A percentile compares a stretch with the other conserved stretches of the same genome.
phyloP scores from a whole-genome alignment of 2,888 invertebrate genomes.

The Vannuccia rotundouncinata region DNA sequence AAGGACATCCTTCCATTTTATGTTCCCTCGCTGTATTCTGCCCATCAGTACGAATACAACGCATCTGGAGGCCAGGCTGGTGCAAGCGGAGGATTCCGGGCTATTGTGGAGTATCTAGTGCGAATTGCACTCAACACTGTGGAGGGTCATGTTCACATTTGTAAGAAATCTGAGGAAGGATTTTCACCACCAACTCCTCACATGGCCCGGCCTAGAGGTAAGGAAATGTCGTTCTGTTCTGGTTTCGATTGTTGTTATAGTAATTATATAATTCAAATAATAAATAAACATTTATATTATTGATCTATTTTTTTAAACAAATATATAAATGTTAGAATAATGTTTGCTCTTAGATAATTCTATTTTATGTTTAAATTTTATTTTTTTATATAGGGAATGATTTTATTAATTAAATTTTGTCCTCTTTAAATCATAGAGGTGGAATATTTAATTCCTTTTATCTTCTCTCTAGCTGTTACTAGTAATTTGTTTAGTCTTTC shows the following conservation, averaged over 20 bases:
- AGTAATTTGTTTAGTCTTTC: neutral
- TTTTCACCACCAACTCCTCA: slow-evolving; percentile 51
- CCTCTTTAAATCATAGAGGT: no score
- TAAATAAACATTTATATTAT: neutral
- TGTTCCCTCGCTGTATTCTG: no score
- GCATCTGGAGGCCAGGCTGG: slow-evolving; percentile 28
- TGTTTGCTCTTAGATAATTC: neutral
- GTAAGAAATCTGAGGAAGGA: slow-evolving; percentile 61
- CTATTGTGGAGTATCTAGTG: slow-evolving; percentile 67
- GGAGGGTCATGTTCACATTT: slow-evolving; percentile 81
- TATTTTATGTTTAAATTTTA: neutral
- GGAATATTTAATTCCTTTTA: no score
- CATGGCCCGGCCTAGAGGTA: slow-evolving; percentile 51
- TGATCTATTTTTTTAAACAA: neutral
- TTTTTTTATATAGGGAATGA: neutral
- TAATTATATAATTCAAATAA: neutral
- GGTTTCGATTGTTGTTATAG: neutral
- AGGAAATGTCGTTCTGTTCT: neutral
- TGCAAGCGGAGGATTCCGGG: slow-evolving; percentile 28
- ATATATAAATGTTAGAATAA: neutral
- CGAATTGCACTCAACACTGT: slow-evolving; percentile 83
- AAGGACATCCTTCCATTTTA: no score
- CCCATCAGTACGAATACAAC: slow-evolving; percentile 34
- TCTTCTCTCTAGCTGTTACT: no score
- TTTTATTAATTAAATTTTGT: neutral